Evolutionary conservation across 2,113 vertebrate genomes (phyloP), one percentile per base, ranked within the genome.

Genomic region (Prinia subflava): DNA sequence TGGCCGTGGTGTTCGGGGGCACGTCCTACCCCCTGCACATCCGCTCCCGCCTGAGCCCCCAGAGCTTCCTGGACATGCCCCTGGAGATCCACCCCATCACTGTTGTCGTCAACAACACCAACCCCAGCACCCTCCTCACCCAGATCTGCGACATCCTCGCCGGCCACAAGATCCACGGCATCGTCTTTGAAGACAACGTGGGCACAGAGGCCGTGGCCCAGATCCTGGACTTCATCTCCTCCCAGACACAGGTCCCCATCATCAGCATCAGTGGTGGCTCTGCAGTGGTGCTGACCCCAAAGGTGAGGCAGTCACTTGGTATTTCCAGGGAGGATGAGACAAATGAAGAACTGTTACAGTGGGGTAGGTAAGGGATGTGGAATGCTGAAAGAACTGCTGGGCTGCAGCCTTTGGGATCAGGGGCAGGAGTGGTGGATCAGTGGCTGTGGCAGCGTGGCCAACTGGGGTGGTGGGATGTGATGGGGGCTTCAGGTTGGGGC

Each of bases 211-310:
- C 98, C 0, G 99, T 99, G 96, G 99, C 99, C 55, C 99, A 99
- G 97, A 99, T 99, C 94, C 97, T 99, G 67, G 99, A 99, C 97
- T 99, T 99, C 94, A 97, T 99, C 96, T 99, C 99, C 65, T 99
- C 98, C 50, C 99, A 99, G 97, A 99, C 99, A 5, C 97, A 98
- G 10, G 98, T 99, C 89, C 99, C 99, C 2, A 98, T 99, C 94
- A 97, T 99, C 95, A 99, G 99, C 96, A 99, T 99, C 98, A 99
- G 99, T 0, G 99, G 99, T 3, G 99, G 99, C 28, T 99, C 99
- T 20, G 98, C 99, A 0, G 98, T 99, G 84, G 99, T 99, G 96
- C 98, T 99, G 60, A 98, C 98, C 10, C 98, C 99, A 13, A 99
- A 99, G 99, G 99, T 99, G 97, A 97, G 85, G 52, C 2, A 2